phyloP scores from a whole-genome alignment of 37 sponge, comb jelly and placozoan genomes.

The Chondrilla cf. caribensis region DNA sequence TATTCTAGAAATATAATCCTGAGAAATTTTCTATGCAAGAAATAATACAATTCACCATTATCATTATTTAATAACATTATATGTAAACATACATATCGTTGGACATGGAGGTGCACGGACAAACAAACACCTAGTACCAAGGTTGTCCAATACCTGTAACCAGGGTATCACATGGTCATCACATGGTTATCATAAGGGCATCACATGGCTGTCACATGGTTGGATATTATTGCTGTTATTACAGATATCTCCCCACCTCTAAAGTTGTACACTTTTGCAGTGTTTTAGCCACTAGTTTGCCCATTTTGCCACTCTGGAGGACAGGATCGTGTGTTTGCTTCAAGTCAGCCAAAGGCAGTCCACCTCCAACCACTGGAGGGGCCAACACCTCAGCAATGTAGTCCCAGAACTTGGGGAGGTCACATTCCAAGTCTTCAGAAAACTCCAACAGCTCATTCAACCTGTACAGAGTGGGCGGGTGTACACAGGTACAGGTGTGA shows the following conservation, averaged over 20 bases:
- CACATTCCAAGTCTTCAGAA: conserved; percentile 68
- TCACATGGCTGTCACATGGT: too few relatives aligned
- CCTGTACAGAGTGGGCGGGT: conserved; percentile 10
- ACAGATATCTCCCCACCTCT: not conserved
- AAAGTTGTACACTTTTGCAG: not conserved
- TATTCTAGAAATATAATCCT: not conserved
- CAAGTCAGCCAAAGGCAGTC: conserved; percentile 23
- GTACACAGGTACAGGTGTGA: too few relatives aligned
- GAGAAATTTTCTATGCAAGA: not conserved
- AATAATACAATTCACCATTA: too few relatives aligned
- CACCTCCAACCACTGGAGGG: conserved; percentile 12
- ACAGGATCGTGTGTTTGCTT: not conserved
- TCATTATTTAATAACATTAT: too few relatives aligned
- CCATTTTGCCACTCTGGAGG: conserved; percentile 38
- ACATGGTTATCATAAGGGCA: too few relatives aligned
- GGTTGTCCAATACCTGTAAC: too few relatives aligned
- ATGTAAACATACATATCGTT: too few relatives aligned
- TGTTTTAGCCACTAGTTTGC: conserved; percentile 30
- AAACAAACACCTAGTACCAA: too few relatives aligned
- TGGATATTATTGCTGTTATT: not conserved
- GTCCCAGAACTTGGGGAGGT: conserved; percentile 73
- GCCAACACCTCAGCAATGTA: conserved; percentile 48
- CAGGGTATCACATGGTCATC: too few relatives aligned
- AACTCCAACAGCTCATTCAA: conserved; percentile 52
- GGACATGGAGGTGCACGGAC: too few relatives aligned